Evolutionary conservation across 2,888 invertebrate species (phyloP).

Genomic region (Latrodectus hesperus): DNA sequence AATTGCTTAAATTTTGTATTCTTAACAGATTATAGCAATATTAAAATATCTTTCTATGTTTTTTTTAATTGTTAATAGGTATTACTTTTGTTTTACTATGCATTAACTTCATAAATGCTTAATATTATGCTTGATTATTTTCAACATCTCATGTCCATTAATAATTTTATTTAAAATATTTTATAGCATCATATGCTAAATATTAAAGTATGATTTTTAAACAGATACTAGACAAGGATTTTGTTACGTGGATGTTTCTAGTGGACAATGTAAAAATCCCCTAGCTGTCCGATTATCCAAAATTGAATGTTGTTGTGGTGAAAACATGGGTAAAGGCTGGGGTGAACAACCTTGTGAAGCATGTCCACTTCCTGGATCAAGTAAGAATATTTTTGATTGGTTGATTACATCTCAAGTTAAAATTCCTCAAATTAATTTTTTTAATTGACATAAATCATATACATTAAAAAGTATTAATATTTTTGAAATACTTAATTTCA

Average conservation of each 20-base stretch:
- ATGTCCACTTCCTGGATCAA: slow-evolving; percentile 82
- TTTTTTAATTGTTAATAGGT: too few relatives aligned
- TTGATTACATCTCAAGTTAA: too few relatives aligned
- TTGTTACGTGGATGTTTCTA: slow-evolving; percentile 83
- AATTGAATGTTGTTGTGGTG: slow-evolving; percentile 89
- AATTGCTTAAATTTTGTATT: too few relatives aligned
- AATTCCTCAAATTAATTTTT: not conserved
- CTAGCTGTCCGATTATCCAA: slow-evolving; percentile 84
- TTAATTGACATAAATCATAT: not conserved
- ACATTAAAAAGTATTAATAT: too few relatives aligned
- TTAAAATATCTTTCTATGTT: too few relatives aligned
- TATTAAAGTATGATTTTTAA: not conserved
- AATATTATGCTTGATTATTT: too few relatives aligned
- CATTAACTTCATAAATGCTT: too few relatives aligned
- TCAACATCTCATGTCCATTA: too few relatives aligned
- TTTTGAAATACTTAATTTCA: too few relatives aligned
- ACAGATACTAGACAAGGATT: slow-evolving; percentile 86
- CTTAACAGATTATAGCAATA: too few relatives aligned
- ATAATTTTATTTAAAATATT: too few relatives aligned
- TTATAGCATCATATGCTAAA: not conserved
- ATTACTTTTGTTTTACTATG: too few relatives aligned
- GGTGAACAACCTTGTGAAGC: slow-evolving; percentile 84
- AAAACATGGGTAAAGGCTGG: slow-evolving; percentile 88
- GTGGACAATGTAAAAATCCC: slow-evolving; percentile 83
- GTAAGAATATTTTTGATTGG: slow-evolving; percentile 72